phyloP scores from a whole-genome alignment of 2,797 vertebrate genomes.

The Darevskia nairensis region DNA sequence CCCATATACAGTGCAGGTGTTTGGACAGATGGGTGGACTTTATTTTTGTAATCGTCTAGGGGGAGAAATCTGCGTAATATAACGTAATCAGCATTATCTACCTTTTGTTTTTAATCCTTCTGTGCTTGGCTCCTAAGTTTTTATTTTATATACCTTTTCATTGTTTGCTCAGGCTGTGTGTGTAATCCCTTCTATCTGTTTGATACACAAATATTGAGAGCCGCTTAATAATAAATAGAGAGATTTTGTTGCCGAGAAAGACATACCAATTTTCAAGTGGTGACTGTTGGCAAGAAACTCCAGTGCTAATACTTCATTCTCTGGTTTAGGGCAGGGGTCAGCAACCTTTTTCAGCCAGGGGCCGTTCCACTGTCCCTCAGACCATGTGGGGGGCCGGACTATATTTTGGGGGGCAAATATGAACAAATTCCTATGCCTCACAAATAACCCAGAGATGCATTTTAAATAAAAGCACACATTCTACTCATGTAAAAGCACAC shows the following conservation, averaged over 20 bases:
- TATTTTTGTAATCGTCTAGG: constrained; percentile 84
- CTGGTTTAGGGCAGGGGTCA: neutral
- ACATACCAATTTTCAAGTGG: constrained; percentile 54
- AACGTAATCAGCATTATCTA: constrained; percentile 75
- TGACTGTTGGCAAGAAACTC: constrained; percentile 39
- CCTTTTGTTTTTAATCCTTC: constrained; percentile 65
- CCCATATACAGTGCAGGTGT: constrained; percentile 77
- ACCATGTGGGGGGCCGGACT: too few relatives aligned
- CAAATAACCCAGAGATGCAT: too few relatives aligned
- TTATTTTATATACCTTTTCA: constrained; percentile 68
- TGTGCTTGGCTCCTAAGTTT: constrained; percentile 67
- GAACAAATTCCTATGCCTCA: too few relatives aligned
- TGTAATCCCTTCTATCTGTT: constrained; percentile 58
- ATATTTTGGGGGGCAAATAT: too few relatives aligned
- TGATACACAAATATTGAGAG: constrained; percentile 59
- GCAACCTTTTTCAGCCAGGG: too few relatives aligned
- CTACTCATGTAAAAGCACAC: too few relatives aligned
- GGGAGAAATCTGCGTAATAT: constrained; percentile 79
- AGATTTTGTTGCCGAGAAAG: constrained; percentile 55
- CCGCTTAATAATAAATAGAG: constrained; percentile 49
- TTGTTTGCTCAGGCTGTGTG: constrained; percentile 70
- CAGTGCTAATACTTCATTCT: constrained; percentile 48
- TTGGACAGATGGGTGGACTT: constrained; percentile 88
- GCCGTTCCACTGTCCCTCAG: too few relatives aligned
- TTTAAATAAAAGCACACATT: too few relatives aligned